phyloP scores from a whole-genome alignment of 2,888 invertebrate genomes.

The Ferrisia virgata region DNA sequence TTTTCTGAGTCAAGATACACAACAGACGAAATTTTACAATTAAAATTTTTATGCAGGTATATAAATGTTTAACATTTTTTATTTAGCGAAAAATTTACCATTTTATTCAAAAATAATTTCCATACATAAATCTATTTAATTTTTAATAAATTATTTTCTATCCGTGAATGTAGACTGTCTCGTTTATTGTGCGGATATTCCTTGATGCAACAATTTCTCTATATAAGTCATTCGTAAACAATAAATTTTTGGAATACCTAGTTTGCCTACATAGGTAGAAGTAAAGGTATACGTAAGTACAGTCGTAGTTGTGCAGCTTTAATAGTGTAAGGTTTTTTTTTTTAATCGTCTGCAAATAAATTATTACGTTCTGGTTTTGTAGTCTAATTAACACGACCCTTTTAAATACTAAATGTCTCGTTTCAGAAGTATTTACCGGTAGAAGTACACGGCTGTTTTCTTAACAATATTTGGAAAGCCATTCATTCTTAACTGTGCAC shows the following conservation, averaged over 20 bases:
- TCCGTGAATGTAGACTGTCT: too few relatives aligned
- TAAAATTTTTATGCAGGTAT: too few relatives aligned
- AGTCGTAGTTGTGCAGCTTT: neutral
- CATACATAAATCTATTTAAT: too few relatives aligned
- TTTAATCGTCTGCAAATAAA: slow-evolving; percentile 1
- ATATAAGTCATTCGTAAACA: neutral
- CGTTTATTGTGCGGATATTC: too few relatives aligned
- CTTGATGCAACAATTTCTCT: neutral
- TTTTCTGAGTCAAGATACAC: too few relatives aligned
- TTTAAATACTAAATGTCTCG: slow-evolving; percentile 30
- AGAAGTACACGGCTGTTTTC: neutral
- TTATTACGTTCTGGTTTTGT: slow-evolving; percentile 31
- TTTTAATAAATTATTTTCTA: too few relatives aligned
- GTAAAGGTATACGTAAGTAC: neutral
- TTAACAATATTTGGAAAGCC: slow-evolving; percentile 33
- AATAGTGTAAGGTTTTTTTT: neutral
- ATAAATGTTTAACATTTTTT: too few relatives aligned
- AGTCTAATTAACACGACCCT: slow-evolving; percentile 36
- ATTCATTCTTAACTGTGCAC: neutral
- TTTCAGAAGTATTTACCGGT: neutral
- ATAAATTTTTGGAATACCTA: neutral
- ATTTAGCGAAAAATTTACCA: too few relatives aligned
- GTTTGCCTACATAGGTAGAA: neutral
- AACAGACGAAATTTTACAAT: too few relatives aligned
- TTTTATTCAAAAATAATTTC: too few relatives aligned